phyloP scores from a whole-genome alignment of 2,797 vertebrate genomes.

The Sebastes itinus region DNA sequence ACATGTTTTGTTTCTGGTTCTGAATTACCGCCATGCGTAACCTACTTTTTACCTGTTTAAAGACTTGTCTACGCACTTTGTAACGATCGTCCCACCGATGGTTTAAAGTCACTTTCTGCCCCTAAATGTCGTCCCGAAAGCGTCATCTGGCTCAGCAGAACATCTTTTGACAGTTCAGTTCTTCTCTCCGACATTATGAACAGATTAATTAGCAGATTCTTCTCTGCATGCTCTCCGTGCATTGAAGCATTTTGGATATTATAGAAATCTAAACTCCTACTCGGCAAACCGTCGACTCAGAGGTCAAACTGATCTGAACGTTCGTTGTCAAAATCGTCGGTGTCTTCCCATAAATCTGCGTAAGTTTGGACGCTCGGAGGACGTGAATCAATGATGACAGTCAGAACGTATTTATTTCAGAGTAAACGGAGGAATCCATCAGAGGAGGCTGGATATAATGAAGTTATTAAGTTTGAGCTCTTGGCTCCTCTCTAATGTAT shows the following conservation, averaged over 20 bases:
- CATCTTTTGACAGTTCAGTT: background rate
- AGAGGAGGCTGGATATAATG: background rate
- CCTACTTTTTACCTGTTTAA: no score
- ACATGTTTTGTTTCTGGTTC: no score
- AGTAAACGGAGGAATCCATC: conserved; percentile 1
- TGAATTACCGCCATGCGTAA: no score
- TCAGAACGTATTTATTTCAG: background rate
- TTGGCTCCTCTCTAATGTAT: background rate
- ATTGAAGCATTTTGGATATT: background rate
- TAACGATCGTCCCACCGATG: background rate
- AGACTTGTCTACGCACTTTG: no score
- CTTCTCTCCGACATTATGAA: background rate
- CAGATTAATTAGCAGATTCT: background rate
- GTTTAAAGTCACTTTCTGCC: no score
- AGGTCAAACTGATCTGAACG: no score
- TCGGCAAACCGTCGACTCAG: background rate
- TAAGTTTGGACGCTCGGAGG: background rate
- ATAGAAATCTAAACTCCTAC: background rate
- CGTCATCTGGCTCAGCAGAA: background rate
- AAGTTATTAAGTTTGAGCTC: background rate
- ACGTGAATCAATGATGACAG: background rate
- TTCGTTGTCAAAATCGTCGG: background rate
- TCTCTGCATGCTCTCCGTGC: background rate
- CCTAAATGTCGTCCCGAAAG: background rate
- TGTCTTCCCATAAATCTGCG: background rate